phyloP scores from a whole-genome alignment of 2,113 vertebrate genomes.

The Electrona antarctica region DNA sequence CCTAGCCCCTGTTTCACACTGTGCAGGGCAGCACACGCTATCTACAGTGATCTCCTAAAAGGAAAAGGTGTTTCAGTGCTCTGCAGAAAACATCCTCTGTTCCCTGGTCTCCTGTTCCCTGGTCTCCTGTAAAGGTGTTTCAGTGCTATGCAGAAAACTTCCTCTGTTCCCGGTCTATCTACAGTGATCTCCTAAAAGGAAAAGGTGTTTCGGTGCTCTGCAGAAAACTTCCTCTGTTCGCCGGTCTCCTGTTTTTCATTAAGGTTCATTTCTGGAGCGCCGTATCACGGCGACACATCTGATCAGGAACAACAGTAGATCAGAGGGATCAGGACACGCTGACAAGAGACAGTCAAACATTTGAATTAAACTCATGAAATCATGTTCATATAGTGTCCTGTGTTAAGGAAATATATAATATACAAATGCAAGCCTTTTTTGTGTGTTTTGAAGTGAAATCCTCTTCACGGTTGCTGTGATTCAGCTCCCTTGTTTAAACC shows the following conservation, averaged over 20 bases:
- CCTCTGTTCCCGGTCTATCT: too few species aligned
- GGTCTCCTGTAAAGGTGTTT: too few species aligned
- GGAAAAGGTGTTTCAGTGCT: constrained; percentile 29
- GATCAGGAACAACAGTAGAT: constrained; percentile 47
- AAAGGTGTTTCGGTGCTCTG: constrained; percentile 25
- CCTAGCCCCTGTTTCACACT: constrained; percentile 16
- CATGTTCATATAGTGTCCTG: background rate
- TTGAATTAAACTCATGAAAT: too few species aligned
- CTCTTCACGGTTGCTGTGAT: background rate
- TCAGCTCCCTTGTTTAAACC: too few species aligned
- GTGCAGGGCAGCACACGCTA: constrained; percentile 39
- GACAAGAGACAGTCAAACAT: constrained; percentile 34
- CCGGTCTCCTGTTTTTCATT: constrained; percentile 56
- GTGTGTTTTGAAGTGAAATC: background rate
- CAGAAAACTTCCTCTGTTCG: constrained; percentile 46
- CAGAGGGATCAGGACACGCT: background rate
- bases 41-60: constrained; percentile 54
- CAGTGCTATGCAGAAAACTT: too few species aligned
- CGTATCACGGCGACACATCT: constrained; percentile 46
- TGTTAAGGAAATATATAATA: background rate
- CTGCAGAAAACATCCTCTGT: constrained; percentile 46
- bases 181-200: constrained; percentile 45
- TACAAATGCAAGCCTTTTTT: background rate
- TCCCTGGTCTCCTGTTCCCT: too few species aligned
- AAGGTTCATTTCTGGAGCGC: constrained; percentile 47